These are phyloP conservation scores for Gallinago stenura DNA, from an alignment of 2,797 vertebrate genomes.

Conservation along the genomic window DNA sequence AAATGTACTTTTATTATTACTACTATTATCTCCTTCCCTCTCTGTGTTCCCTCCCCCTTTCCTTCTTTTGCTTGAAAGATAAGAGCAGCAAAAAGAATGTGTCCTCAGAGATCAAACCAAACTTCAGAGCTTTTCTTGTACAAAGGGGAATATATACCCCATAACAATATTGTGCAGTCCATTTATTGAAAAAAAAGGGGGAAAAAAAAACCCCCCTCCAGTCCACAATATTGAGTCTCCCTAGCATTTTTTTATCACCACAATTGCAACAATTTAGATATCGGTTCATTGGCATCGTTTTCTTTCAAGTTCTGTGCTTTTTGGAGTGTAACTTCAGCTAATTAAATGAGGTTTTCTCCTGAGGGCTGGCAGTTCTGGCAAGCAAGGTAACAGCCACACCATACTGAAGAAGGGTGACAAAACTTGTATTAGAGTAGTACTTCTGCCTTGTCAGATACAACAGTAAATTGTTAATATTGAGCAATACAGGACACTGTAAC, in stretches of 20 bases:
- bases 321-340: background rate
- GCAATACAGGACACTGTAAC: background rate
- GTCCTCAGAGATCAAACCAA: background rate
- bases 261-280: background rate
- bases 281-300: background rate
- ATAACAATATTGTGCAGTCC: background rate
- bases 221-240: background rate
- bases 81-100: background rate
- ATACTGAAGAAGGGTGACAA: background rate
- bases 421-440: background rate
- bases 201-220: background rate
- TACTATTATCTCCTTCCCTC: background rate
- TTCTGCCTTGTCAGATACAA: background rate
- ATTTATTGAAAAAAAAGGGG: rapidly evolving
- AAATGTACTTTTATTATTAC: background rate
- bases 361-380: background rate
- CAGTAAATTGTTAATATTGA: background rate
- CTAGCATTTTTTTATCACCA: background rate
- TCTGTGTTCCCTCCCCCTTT: no score
- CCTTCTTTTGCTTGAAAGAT: background rate
- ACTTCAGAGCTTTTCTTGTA: background rate
- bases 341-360: background rate
- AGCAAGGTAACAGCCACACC: background rate
- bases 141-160: background rate
- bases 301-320: background rate